A percentile compares a stretch with the other conserved stretches of the same genome.
These are phyloP conservation scores for Chloebia gouldiae DNA, from an alignment of 2,113 vertebrate species.

Conservation along the genomic window DNA sequence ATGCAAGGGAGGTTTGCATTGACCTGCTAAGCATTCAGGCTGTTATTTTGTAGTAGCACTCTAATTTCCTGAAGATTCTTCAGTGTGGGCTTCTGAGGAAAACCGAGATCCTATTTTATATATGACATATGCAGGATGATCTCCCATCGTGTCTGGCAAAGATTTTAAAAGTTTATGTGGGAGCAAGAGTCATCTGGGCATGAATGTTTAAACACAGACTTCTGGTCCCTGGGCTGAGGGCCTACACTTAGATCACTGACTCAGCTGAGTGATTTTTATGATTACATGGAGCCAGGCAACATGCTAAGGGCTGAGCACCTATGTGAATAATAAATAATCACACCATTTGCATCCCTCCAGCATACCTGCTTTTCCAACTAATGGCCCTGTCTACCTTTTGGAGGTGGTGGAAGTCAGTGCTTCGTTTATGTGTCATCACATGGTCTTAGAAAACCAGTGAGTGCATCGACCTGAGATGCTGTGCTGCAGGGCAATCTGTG, in stretches of 20 bases:
- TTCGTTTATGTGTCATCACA: neutral
- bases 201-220: neutral
- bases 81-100: neutral
- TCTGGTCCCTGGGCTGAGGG: neutral
- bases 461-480: neutral
- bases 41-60: neutral
- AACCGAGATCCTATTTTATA: neutral
- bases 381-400: neutral
- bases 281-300: neutral
- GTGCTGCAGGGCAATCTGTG: rapidly evolving
- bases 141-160: neutral
- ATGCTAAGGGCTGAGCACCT: neutral
- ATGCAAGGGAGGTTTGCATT: neutral
- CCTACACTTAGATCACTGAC: neutral
- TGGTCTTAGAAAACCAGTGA: neutral
- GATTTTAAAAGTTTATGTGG: neutral
- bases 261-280: neutral
- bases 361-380: neutral
- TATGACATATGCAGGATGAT: neutral
- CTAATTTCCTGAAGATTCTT: neutral
- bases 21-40: neutral
- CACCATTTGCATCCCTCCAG: neutral
- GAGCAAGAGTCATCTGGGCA: neutral
- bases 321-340: neutral
- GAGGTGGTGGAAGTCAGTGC: neutral